Evolutionary conservation across 35 echinoderm and acorn worm species (phyloP).

Genomic region (Ophioderma brevispina): DNA sequence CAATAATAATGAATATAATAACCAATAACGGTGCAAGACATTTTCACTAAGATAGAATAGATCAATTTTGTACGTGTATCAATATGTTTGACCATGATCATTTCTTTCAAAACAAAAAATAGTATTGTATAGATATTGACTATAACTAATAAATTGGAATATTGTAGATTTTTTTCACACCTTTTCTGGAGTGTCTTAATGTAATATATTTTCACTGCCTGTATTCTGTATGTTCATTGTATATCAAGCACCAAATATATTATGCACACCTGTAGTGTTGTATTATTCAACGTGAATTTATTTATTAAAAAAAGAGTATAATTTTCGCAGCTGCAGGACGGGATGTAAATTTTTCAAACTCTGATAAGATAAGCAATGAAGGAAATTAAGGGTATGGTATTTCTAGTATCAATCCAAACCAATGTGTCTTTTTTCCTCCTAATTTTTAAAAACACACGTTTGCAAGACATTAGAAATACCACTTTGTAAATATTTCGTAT

Average conservation of each 20-base stretch:
- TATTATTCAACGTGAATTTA: background rate
- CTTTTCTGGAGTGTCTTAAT: background rate
- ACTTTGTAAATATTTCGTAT: background rate
- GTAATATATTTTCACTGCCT: conserved; percentile 10
- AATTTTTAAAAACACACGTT: background rate
- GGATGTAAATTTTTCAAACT: background rate
- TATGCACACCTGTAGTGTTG: background rate
- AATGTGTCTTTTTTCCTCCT: background rate
- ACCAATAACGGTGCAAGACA: background rate
- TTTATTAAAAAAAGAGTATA: background rate
- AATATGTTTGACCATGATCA: background rate
- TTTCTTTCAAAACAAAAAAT: background rate
- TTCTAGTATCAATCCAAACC: background rate
- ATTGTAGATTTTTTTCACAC: background rate
- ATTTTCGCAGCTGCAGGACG: background rate
- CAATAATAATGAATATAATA: background rate
- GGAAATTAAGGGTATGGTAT: conserved; percentile 10
- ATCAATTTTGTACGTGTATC: background rate
- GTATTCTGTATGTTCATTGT: background rate
- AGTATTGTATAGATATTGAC: background rate
- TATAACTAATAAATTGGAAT: background rate
- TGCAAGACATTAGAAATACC: background rate
- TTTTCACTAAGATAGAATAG: background rate
- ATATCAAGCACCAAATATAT: background rate
- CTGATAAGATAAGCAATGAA: background rate